Conservation (phyloP, 2,888 invertebrate species). For the Nomada lathburiana region DNA sequence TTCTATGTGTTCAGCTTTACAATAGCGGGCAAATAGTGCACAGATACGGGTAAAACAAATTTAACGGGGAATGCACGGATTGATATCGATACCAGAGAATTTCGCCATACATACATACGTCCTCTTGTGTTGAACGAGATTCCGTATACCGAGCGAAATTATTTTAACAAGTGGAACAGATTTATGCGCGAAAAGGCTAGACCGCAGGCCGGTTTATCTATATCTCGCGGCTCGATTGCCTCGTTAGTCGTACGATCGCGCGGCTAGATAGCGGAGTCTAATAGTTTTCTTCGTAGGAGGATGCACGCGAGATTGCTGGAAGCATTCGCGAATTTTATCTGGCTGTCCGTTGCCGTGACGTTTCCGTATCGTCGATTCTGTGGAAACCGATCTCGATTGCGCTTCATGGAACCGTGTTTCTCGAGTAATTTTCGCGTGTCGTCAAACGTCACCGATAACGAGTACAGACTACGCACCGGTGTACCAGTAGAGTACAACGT, state of each 20-base stretch:
- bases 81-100: too few relatives aligned
- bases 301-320: slow-evolving; percentile 58
- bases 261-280: slow-evolving; percentile 55
- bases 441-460: background rate
- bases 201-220: slow-evolving; percentile 29
- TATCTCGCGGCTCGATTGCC: slow-evolving; percentile 50
- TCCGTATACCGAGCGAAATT: slow-evolving; percentile 1
- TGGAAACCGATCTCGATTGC: slow-evolving; percentile 30
- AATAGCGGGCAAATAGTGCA: too few relatives aligned
- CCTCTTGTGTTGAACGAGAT: too few relatives aligned
- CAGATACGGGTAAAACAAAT: too few relatives aligned
- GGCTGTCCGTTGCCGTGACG: slow-evolving; percentile 57
- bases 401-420: background rate
- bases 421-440: background rate
- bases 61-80: too few relatives aligned
- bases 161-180: background rate
- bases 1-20: too few relatives aligned
- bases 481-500: too few relatives aligned
- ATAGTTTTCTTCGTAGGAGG: slow-evolving; percentile 53
- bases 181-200: too few relatives aligned
- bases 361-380: slow-evolving; percentile 29
- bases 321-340: slow-evolving; percentile 58
- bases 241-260: slow-evolving; percentile 64
- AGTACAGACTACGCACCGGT: too few relatives aligned
- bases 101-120: too few relatives aligned